A percentile compares a stretch with the other conserved stretches of the same genome.
phyloP scores from a whole-genome alignment of 2,113 vertebrate species.

The Peromyscus leucopus region DNA sequence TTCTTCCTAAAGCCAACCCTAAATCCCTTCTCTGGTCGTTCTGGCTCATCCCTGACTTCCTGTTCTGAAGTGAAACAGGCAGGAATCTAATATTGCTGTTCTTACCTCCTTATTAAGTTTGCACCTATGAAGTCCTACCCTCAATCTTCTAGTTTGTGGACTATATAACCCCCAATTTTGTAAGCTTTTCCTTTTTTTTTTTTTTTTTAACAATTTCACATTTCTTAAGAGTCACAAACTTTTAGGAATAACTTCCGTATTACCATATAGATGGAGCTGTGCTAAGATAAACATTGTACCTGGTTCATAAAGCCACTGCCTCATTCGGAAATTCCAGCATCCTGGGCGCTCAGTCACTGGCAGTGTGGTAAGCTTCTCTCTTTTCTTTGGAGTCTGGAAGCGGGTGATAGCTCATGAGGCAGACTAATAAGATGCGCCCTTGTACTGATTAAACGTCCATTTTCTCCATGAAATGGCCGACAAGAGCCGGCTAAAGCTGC shows the following conservation, averaged over 20 bases:
- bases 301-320: not conserved
- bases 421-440: not conserved
- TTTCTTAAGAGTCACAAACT: constrained; percentile 32
- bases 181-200: not conserved
- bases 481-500: constrained; percentile 68
- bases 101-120: not conserved
- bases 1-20: not conserved
- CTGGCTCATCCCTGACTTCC: not conserved
- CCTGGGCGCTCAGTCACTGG: not conserved
- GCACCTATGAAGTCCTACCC: not conserved
- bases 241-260: constrained; percentile 20
- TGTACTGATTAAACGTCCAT: constrained; percentile 57
- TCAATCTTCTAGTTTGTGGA: constrained; percentile 25
- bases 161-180: not conserved
- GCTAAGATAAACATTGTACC: not conserved
- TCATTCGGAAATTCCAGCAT: not conserved
- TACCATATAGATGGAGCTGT: not conserved
- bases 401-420: constrained; percentile 60
- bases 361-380: not conserved
- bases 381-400: constrained; percentile 21
- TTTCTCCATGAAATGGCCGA: constrained; percentile 69
- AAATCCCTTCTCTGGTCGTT: not conserved
- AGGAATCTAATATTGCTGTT: not conserved
- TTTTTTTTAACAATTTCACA: not conserved
- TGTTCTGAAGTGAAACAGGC: constrained; percentile 8